Base-by-base conservation (phyloP, 2,888 invertebrate species). In the Metallyticus violacea region DNA sequence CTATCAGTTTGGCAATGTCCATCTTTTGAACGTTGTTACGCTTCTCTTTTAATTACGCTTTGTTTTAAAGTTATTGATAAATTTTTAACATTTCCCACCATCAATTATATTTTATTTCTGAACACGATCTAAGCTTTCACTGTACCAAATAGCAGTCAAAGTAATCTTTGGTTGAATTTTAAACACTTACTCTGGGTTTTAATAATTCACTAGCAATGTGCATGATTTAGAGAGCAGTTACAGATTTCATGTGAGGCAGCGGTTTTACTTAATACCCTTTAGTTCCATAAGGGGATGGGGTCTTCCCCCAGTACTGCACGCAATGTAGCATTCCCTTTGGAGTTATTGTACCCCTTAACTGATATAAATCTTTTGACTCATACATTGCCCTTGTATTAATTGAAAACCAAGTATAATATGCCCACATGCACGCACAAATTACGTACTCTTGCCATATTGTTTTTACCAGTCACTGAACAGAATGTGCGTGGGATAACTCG, bases 351-450 rank as follows among this genome's bases (percentile, higher is more conserved):
- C 30, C 80, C 81, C 81, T 81, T 81, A n/a, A 30, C 81, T 81
- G 29, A 82, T 62, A 83, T 83, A 83, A 83, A 83, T 83, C 83
- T 77, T 77, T 25, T 28, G 6, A n/a, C 77, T 82, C 22, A 28
- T 25, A 28, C 77, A 27, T 3, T 25, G 76, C 28, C 22, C 76
- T 77, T 25, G 7, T 26, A 77, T 77, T 83, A 83, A 83, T 83
- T 83, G 83, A 83, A 83, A 83, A 83, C 25, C n/a, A 29, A 83
- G 29, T 29, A n/a, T 7, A 83, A 83, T n/a, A 7, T 83, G 7
- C 27, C 76, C 40, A 15, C 15, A 15, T 4, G 15, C 40, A 62
- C 40, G 40, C 40, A 62, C 40, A 15, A 62, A 62, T 62, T 2
- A 15, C 3, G 15, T 7, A 62, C 40, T 22, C 40, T 15, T 4